These are phyloP conservation scores for Lepus townsendii DNA, from an alignment of 2,797 vertebrate species.

Conservation along the genomic window DNA sequence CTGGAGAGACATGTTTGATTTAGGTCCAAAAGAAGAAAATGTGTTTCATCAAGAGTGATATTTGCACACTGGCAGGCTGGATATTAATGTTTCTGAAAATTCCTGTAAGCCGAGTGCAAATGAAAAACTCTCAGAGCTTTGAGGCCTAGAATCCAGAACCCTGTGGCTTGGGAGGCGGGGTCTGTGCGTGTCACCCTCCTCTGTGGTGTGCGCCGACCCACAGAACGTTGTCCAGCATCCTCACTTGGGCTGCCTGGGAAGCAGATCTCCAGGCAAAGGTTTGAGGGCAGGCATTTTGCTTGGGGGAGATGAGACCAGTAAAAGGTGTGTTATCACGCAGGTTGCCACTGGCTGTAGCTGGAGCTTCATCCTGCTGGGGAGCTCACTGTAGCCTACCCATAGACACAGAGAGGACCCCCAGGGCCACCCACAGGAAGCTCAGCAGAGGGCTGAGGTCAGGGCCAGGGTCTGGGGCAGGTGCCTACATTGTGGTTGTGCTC, in stretches of 20 bases:
- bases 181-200: background rate
- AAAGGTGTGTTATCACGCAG: background rate
- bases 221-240: background rate
- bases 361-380: accelerated
- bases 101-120: background rate
- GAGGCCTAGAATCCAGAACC: background rate
- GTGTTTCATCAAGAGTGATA: conserved; percentile 59
- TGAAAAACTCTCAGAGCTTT: background rate
- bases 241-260: background rate
- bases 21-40: conserved; percentile 46
- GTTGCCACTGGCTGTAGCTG: background rate
- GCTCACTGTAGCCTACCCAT: too few relatives aligned
- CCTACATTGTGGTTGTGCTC: too few relatives aligned
- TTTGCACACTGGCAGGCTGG: conserved; percentile 42
- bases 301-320: background rate
- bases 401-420: background rate
- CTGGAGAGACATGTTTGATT: conserved; percentile 45
- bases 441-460: too few relatives aligned
- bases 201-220: background rate
- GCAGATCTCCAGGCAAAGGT: background rate
- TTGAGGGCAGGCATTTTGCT: background rate
- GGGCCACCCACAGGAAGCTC: background rate
- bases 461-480: too few relatives aligned
- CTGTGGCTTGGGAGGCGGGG: background rate
- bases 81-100: conserved; percentile 60